phyloP scores from a whole-genome alignment of 2,888 invertebrate species.

The Ormyrus thymus region DNA sequence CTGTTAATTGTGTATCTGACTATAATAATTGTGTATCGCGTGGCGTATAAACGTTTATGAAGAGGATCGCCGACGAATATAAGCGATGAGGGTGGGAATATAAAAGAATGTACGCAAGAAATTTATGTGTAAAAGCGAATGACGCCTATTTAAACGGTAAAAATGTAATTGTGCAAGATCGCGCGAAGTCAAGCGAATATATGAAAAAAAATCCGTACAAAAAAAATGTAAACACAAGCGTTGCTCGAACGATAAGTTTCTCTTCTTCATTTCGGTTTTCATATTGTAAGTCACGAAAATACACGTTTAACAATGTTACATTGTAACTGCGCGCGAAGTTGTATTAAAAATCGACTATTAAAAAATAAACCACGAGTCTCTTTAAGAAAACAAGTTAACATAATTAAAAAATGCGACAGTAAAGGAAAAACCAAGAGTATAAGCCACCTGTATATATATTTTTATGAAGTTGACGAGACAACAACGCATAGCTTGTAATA shows the following conservation, averaged over 20 bases:
- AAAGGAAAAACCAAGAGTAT: slow-evolving; percentile 43
- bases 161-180: slow-evolving; percentile 50
- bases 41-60: slow-evolving; percentile 43
- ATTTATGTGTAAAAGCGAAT: slow-evolving; percentile 38
- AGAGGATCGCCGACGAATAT: slow-evolving; percentile 14
- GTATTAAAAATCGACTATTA: slow-evolving; percentile 52
- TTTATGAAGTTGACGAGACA: slow-evolving; percentile 74
- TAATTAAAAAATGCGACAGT: slow-evolving; percentile 38
- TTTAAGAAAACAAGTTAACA: slow-evolving; percentile 40
- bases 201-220: slow-evolving; percentile 40
- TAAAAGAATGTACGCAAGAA: slow-evolving; percentile 32
- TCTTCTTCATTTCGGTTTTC: slow-evolving; percentile 56
- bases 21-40: slow-evolving; percentile 58
- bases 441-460: slow-evolving; percentile 69
- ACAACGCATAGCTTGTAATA: slow-evolving; percentile 71
- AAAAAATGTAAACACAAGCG: slow-evolving; percentile 47
- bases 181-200: slow-evolving; percentile 52
- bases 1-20: slow-evolving; percentile 69
- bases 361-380: slow-evolving; percentile 46
- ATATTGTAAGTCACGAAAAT: slow-evolving; percentile 47
- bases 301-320: slow-evolving; percentile 48
- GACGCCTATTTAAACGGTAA: slow-evolving; percentile 42
- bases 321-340: slow-evolving; percentile 48
- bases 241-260: slow-evolving; percentile 55
- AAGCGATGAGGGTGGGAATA: slow-evolving; percentile 28